A percentile compares a stretch with the other conserved stretches of the same genome.
Conservation (phyloP, 2,113 vertebrate species). For the Calyptommatus sinebrachiatus region DNA sequence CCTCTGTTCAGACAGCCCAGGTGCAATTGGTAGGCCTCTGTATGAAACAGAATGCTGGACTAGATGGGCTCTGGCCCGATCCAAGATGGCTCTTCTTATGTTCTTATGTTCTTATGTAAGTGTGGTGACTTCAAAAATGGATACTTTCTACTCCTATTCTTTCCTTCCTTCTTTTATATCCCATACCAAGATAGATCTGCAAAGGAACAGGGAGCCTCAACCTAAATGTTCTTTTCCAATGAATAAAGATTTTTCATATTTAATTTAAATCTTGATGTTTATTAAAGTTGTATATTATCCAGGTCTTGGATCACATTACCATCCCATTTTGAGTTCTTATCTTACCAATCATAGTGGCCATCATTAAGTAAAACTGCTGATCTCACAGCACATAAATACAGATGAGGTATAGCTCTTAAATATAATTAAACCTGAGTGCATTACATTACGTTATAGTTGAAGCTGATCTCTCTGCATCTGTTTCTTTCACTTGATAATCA, state of each 20-base stretch:
- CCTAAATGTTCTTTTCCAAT: too few species aligned
- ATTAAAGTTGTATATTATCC: background rate
- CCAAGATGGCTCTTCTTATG: too few species aligned
- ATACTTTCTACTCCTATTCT: too few species aligned
- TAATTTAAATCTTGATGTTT: background rate
- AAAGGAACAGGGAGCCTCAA: too few species aligned
- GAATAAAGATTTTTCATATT: background rate
- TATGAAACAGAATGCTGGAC: too few species aligned
- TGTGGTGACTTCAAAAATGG: too few species aligned
- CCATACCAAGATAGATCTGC: too few species aligned
- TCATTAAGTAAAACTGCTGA: constrained; percentile 15
- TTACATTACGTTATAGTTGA: constrained; percentile 4
- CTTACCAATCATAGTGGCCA: background rate
- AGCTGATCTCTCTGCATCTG: constrained; percentile 1
- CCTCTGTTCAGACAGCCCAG: too few species aligned
- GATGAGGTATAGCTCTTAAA: constrained; percentile 12
- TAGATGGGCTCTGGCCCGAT: too few species aligned
- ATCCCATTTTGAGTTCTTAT: background rate
- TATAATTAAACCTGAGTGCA: constrained; percentile 1
- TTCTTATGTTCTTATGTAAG: too few species aligned
- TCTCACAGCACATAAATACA: constrained; percentile 14
- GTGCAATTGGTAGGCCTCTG: too few species aligned
- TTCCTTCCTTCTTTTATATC: too few species aligned
- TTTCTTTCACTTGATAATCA: constrained; percentile 20
- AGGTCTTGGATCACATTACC: background rate